phyloP scores from a whole-genome alignment of 2,797 vertebrate species.

The Chrosomus eos region DNA sequence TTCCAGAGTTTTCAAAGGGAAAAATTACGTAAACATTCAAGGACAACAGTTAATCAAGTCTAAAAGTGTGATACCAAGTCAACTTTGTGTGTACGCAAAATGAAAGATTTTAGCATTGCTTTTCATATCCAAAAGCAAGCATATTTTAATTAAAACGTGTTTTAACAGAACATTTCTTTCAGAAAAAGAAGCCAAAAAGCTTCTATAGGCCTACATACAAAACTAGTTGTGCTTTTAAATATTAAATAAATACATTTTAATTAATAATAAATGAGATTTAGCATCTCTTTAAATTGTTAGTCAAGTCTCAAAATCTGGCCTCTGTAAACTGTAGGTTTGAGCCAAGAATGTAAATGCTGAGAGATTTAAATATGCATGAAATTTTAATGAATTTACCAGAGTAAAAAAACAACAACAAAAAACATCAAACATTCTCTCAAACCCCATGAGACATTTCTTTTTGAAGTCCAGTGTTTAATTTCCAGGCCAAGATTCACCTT shows the following conservation, averaged over 20 bases:
- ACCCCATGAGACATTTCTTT: background rate
- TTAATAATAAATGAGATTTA: background rate
- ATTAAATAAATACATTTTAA: background rate
- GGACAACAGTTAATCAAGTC: background rate
- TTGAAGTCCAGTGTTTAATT: constrained; percentile 6
- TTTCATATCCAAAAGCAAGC: background rate
- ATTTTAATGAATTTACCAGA: constrained; percentile 37
- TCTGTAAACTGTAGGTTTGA: constrained; percentile 19
- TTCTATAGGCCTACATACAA: background rate
- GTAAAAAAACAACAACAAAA: background rate
- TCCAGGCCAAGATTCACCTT: background rate
- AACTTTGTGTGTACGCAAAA: background rate
- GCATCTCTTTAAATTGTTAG: background rate
- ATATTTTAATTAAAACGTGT: background rate
- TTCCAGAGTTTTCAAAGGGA: background rate
- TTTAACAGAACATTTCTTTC: background rate
- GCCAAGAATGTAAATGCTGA: constrained; percentile 40
- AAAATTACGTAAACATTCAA: background rate
- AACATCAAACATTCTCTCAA: constrained; percentile 30
- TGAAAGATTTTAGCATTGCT: background rate
- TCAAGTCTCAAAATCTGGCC: background rate
- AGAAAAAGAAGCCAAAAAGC: background rate
- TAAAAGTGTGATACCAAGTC: background rate
- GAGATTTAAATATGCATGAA: constrained; percentile 53
- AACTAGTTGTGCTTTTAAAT: background rate